phyloP scores from a whole-genome alignment of 2,888 invertebrate species.

The Melinaea marsaeus region DNA sequence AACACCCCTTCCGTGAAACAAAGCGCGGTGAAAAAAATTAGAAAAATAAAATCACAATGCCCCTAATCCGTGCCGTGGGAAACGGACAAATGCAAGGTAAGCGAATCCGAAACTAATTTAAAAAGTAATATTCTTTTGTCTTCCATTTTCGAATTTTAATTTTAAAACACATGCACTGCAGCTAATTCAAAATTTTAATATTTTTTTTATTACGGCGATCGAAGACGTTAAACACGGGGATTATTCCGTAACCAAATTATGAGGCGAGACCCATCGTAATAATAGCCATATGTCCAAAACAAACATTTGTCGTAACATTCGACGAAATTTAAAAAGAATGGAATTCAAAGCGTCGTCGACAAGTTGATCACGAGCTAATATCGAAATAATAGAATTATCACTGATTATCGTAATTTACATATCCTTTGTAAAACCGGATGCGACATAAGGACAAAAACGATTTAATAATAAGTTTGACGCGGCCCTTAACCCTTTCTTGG shows the following conservation, averaged over 20 bases:
- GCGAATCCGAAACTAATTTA: conserved; percentile 76
- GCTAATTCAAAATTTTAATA: conserved; percentile 27
- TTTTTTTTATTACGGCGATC: conserved; percentile 19
- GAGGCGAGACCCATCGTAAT: conserved; percentile 37
- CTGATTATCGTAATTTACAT: conserved; percentile 75
- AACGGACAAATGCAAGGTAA: conserved; percentile 73
- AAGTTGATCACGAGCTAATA: conserved; percentile 71
- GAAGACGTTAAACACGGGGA: conserved; percentile 19
- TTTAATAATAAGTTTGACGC: conserved; percentile 74
- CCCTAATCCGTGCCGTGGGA: conserved; percentile 76
- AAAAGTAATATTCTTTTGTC: conserved; percentile 73
- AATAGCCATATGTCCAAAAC: conserved; percentile 62
- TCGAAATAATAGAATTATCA: conserved; percentile 75
- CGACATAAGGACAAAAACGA: conserved; percentile 74
- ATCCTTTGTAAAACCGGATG: conserved; percentile 72
- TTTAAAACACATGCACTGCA: conserved; percentile 38
- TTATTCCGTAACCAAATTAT: conserved; percentile 34
- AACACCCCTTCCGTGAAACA: conserved; percentile 77
- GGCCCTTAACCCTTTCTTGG: conserved; percentile 72
- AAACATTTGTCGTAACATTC: conserved; percentile 53
- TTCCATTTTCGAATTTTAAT: conserved; percentile 47
- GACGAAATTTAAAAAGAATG: conserved; percentile 39
- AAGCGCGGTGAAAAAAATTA: conserved; percentile 61
- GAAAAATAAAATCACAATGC: conserved; percentile 65
- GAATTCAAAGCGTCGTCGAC: conserved; percentile 53